Percentiles rank a stretch among this genome's conserved stretches.
Evolutionary conservation across 2,113 vertebrate genomes (phyloP).

Genomic region (Sturnira hondurensis): DNA sequence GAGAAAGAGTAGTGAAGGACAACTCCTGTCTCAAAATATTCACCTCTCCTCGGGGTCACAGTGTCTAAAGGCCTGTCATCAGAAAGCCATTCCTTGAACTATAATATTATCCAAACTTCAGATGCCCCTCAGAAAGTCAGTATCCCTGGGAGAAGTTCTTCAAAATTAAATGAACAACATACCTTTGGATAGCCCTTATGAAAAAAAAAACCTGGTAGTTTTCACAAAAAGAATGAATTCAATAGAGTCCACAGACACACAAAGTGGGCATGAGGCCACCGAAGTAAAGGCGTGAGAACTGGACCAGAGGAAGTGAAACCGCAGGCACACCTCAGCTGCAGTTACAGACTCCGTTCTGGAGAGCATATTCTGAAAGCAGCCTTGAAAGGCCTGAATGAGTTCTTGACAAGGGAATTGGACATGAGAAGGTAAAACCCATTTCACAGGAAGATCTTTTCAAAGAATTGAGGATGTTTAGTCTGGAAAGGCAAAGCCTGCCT

Average conservation of each 20-base stretch:
- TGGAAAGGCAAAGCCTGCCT: not conserved
- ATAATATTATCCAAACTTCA: not conserved
- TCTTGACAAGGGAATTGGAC: not conserved
- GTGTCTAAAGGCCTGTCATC: not conserved
- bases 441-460: not conserved
- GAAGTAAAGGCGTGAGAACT: not conserved
- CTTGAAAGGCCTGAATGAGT: not conserved
- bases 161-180: not conserved
- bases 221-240: not conserved
- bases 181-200: not conserved
- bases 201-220: not conserved
- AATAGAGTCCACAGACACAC: not conserved
- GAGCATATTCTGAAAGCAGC: not conserved
- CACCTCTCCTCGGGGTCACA: not conserved
- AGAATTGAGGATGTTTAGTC: not conserved
- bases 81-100: not conserved
- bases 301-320: not conserved
- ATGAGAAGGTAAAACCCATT: not conserved
- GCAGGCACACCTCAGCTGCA: not conserved
- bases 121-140: not conserved
- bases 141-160: not conserved
- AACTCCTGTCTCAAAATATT: not conserved
- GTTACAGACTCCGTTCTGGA: not conserved
- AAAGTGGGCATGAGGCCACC: not conserved
- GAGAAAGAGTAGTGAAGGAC: not conserved